phyloP scores from a whole-genome alignment of 2,113 vertebrate species.

The Gracilinanus agilis region DNA sequence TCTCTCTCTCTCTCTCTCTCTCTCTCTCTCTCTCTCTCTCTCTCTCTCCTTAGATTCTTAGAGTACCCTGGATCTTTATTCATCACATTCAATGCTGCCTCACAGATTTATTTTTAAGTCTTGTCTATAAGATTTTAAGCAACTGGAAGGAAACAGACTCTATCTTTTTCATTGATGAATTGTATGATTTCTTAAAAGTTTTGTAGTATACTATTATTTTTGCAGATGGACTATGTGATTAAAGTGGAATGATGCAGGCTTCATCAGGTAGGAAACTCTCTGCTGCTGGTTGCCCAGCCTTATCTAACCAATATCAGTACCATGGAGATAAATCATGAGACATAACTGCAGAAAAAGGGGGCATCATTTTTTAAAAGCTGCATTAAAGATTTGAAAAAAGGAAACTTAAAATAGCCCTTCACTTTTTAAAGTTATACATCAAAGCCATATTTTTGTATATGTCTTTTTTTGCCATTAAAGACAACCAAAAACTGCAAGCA shows the following conservation, averaged over 20 bases:
- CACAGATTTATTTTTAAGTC: background rate
- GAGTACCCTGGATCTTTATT: background rate
- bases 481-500: background rate
- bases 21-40: no score
- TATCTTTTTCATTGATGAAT: background rate
- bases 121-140: background rate
- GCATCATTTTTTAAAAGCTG: constrained; percentile 2
- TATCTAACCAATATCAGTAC: background rate
- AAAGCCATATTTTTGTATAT: background rate
- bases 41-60: no score
- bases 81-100: background rate
- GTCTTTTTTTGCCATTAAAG: constrained; percentile 37
- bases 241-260: background rate
- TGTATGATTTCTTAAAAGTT: background rate
- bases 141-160: background rate
- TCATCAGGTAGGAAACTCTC: background rate
- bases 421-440: constrained; percentile 40
- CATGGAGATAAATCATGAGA: background rate
- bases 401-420: constrained; percentile 16
- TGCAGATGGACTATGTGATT: background rate
- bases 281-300: background rate
- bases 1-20: no score
- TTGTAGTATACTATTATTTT: background rate
- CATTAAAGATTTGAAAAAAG: constrained; percentile 9
- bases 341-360: constrained; percentile 1